Conservation (phyloP, 1,140 invertebrate species). For the Trichomalopsis sarcophagae region DNA sequence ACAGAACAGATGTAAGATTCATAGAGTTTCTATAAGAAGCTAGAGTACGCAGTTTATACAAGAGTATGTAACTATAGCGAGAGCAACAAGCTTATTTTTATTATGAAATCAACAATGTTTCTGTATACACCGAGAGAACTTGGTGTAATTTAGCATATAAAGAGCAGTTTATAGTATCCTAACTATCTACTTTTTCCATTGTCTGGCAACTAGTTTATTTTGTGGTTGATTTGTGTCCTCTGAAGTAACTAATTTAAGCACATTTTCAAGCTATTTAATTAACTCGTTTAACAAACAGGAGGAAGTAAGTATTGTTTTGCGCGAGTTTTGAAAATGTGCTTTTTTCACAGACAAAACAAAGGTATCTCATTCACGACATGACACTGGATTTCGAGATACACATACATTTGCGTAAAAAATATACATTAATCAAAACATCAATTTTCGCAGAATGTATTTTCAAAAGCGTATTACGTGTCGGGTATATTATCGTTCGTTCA, state of each 20-base stretch:
- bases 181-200: background rate
- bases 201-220: background rate
- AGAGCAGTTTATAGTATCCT: background rate
- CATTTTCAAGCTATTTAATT: background rate
- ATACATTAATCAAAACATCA: conserved; percentile 7
- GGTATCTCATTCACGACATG: background rate
- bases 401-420: conserved; percentile 13
- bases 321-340: conserved; percentile 19
- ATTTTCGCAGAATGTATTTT: background rate
- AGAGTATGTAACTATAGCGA: background rate
- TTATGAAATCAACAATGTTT: background rate
- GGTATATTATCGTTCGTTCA: background rate
- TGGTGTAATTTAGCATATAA: conserved; percentile 8
- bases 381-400: background rate
- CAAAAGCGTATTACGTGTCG: background rate
- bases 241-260: background rate
- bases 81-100: conserved; percentile 15
- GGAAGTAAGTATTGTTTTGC: background rate
- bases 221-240: background rate
- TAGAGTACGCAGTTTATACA: conserved; percentile 15
- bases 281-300: background rate
- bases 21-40: conserved; percentile 25
- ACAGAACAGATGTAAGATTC: conserved; percentile 15
- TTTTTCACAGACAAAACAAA: background rate
- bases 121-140: background rate